phyloP scores from a whole-genome alignment of 2,113 vertebrate genomes.

The Motacilla tschutschensis region DNA sequence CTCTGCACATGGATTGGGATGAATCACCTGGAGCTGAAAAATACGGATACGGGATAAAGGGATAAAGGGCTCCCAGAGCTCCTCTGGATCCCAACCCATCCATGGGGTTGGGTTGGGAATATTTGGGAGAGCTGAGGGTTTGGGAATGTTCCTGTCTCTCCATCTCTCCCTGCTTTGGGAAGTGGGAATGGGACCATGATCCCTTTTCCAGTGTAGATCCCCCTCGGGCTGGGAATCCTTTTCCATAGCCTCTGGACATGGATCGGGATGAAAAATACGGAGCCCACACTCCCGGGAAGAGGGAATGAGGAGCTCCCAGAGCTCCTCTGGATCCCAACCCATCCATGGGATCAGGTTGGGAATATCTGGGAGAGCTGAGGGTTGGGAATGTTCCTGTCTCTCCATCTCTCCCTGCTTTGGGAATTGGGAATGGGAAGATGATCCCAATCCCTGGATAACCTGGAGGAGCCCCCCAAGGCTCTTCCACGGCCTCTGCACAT shows the following conservation, averaged over 20 bases:
- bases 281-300: no score
- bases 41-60: fast-evolving
- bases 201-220: no score
- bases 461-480: no score
- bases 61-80: fast-evolving
- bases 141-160: no score
- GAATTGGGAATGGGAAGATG: fast-evolving
- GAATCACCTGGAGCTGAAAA: no score
- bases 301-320: neutral
- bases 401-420: neutral
- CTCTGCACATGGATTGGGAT: no score
- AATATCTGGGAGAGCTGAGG: neutral
- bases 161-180: no score
- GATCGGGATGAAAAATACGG: no score
- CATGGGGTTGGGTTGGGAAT: fast-evolving
- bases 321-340: fast-evolving
- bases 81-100: neutral
- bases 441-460: neutral
- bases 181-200: no score
- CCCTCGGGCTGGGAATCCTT: no score
- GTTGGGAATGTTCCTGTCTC: fast-evolving
- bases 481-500: fast-evolving
- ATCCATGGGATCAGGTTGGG: fast-evolving
- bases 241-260: neutral
- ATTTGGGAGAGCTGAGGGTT: fast-evolving